A percentile compares a stretch with the other conserved stretches of the same genome.
Conservation (phyloP, 2,888 invertebrate species). For the Corbicula japonica region DNA sequence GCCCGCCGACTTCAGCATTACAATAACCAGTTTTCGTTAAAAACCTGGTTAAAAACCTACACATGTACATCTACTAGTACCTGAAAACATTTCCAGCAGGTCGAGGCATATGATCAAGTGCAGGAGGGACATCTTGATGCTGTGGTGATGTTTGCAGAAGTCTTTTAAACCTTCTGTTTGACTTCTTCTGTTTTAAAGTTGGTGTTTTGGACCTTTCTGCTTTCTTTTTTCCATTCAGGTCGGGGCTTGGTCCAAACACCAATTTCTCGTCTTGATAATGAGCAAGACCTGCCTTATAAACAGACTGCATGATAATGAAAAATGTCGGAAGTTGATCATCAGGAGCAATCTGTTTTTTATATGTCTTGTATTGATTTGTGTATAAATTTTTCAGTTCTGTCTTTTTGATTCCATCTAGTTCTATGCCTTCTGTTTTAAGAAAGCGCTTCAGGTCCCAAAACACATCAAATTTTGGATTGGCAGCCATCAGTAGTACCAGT, state of each 20-base stretch:
- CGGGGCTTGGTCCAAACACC: slow-evolving; percentile 10
- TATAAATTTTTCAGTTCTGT: slow-evolving; percentile 55
- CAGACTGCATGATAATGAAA: slow-evolving; percentile 36
- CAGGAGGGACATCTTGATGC: no score
- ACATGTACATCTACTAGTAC: no score
- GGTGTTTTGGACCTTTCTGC: background rate
- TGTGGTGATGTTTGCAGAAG: no score
- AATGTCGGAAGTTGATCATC: slow-evolving; percentile 49
- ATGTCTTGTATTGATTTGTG: slow-evolving; percentile 53
- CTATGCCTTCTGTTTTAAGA: slow-evolving; percentile 61
- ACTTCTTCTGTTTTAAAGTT: slow-evolving; percentile 5
- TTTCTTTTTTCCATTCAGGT: background rate
- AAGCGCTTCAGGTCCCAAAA: slow-evolving; percentile 52
- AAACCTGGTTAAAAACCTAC: no score
- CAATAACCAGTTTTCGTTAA: no score
- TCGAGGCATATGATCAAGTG: no score
- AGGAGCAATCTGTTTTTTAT: slow-evolving; percentile 63
- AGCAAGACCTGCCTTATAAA: slow-evolving; percentile 32
- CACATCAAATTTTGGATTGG: slow-evolving; percentile 12
- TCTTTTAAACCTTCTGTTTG: background rate
- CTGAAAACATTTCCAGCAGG: no score
- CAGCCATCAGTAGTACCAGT: no score
- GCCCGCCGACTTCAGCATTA: no score
- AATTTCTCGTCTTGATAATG: slow-evolving; percentile 34
- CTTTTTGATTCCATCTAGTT: slow-evolving; percentile 54